Evolutionary conservation across 2,113 vertebrate species (phyloP), one percentile per base, ranked within the genome.

Genomic region (Prunella himalayana): DNA sequence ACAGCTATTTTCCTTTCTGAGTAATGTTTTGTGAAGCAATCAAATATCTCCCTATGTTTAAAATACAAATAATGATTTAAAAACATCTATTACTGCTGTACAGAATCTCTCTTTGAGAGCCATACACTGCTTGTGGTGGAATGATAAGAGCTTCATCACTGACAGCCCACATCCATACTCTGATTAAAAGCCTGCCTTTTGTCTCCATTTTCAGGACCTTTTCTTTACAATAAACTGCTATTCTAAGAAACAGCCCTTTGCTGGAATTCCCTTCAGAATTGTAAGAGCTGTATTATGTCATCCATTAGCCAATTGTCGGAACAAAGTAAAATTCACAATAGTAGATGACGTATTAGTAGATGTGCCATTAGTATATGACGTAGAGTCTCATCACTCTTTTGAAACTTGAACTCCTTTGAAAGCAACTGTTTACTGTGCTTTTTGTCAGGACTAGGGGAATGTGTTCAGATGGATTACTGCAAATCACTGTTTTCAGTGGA

Each of bases 141-240:
- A 80, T 5, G 73, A 91, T 91, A 95, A 95, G 70, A 83, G 68
- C 70, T 87, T 92, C 90, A 87, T 90, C 84, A 69, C 49, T 91
- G 78, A 87, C 65, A 92, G 27, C 25, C 33, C 59, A 87, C 59
- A 79, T 91, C 87, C 91, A 24, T 28, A 9, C 33, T 82, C 70
- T 94, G 90, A 95, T 94, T 97, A 91, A 95, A 95, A 95, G 70
- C 54, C 57, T 82, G 63, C 15, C 51, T 91, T 94, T 92, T 88
- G 82, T 91, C 79, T 89, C 66, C 70, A 80, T 91, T 95, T 92
- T 80, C 78, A 93, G 45, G 71, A 82, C 33, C 49, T 82, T 89
- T 95, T 77, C 70, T 79, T 49, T 57, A 82, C 81, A 85, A 66
- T 70, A 87, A 91, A 86, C 50, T 39, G 70, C 59, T 92, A 10